Conservation (phyloP, 2,113 vertebrate genomes). For the Pelecanus crispus region DNA sequence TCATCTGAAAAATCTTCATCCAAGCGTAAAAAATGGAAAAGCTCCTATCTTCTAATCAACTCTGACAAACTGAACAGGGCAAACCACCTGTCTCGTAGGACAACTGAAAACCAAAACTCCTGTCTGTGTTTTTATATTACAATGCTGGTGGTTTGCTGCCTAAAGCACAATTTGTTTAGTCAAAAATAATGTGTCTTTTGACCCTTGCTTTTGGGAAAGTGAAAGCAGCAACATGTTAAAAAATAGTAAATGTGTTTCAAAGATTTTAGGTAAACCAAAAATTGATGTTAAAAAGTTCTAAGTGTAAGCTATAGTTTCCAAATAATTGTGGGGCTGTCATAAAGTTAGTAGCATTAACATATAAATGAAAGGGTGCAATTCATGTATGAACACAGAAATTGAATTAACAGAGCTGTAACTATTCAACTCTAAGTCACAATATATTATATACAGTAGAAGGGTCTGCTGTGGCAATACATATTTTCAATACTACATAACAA, state of each 20-base stretch:
- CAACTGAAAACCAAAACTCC: not conserved
- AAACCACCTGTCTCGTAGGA: not conserved
- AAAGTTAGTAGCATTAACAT: not conserved
- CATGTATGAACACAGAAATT: not conserved
- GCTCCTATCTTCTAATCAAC: not conserved
- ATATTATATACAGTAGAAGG: not conserved
- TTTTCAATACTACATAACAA: not conserved
- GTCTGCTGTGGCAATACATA: not conserved
- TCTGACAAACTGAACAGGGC: not conserved
- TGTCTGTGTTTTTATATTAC: not conserved
- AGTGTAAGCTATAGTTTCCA: not conserved
- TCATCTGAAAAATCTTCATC: not conserved
- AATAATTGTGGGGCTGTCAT: not conserved
- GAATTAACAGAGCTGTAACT: not conserved
- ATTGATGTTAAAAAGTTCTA: not conserved
- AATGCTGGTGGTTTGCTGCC: not conserved
- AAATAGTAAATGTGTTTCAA: not conserved
- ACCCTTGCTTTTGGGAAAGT: not conserved
- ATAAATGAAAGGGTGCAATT: not conserved
- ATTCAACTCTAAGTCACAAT: not conserved
- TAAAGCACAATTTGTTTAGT: not conserved
- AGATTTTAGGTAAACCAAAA: not conserved
- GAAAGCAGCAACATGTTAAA: not conserved
- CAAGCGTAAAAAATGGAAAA: not conserved
- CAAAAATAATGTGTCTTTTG: not conserved